Conservation (phyloP, 2,113 vertebrate genomes). For the Hipposideros armiger region DNA sequence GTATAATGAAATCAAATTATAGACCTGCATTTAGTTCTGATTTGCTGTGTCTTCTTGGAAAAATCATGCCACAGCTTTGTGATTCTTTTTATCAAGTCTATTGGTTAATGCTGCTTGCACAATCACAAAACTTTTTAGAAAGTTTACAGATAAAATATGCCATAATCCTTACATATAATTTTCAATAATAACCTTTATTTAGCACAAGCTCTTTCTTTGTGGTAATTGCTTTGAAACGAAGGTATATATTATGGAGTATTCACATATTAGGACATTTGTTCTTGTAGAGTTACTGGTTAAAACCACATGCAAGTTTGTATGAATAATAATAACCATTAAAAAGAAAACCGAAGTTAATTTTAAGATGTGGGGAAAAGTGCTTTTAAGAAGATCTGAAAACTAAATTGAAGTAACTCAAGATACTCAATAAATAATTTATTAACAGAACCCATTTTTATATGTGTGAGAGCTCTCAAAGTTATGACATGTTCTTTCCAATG, state of each 20-base stretch:
- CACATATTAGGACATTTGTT: background rate
- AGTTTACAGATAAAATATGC: background rate
- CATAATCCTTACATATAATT: background rate
- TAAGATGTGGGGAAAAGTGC: background rate
- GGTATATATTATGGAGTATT: background rate
- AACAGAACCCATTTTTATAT: background rate
- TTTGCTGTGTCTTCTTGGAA: background rate
- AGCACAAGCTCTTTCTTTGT: background rate
- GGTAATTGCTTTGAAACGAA: background rate
- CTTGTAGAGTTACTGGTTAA: background rate
- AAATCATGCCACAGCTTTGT: background rate
- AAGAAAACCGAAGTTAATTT: background rate
- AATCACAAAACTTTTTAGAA: background rate
- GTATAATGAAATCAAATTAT: background rate
- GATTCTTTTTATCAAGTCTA: background rate
- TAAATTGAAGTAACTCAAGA: background rate
- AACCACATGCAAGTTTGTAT: background rate
- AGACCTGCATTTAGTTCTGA: background rate
- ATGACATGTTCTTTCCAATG: background rate
- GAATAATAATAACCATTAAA: background rate
- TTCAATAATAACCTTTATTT: background rate
- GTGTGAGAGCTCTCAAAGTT: background rate
- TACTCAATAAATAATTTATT: background rate
- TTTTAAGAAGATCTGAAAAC: background rate
- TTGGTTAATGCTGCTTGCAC: background rate